Evolutionary conservation across 2,113 vertebrate genomes (phyloP).

Genomic region (Python bivittatus): DNA sequence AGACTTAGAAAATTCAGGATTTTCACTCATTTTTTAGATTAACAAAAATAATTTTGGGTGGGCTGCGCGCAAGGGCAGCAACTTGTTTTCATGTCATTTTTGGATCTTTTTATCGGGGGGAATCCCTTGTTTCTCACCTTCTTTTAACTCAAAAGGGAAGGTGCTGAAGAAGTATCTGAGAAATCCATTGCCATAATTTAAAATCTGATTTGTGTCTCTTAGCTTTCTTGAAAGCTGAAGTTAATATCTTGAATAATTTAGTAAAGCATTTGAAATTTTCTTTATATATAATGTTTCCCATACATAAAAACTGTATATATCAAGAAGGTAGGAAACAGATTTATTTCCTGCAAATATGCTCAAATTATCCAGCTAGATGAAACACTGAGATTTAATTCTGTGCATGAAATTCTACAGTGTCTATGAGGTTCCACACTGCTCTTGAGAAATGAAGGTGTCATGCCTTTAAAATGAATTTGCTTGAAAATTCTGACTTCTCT

Average conservation of each 20-base stretch:
- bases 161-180: conserved; percentile 59
- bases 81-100: no score
- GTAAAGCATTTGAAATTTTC: conserved; percentile 64
- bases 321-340: conserved; percentile 63
- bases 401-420: no score
- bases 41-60: no score
- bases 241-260: conserved; percentile 72
- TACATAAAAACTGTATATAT: conserved; percentile 65
- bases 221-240: conserved; percentile 68
- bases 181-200: conserved; percentile 63
- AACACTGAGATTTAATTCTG: conserved; percentile 64
- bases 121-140: neutral
- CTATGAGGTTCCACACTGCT: conserved; percentile 61
- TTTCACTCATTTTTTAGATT: no score
- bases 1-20: no score
- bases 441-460: conserved; percentile 36
- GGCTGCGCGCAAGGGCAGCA: no score
- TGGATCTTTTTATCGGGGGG: no score
- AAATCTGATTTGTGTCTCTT: conserved; percentile 65
- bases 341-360: conserved; percentile 70
- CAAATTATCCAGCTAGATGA: conserved; percentile 62
- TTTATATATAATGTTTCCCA: conserved; percentile 63
- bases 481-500: conserved; percentile 14
- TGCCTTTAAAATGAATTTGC: conserved; percentile 59
- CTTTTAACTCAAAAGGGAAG: conserved; percentile 16